Evolutionary conservation across 2,888 invertebrate genomes (phyloP).

Genomic region (Sinhomidia bicolor): DNA sequence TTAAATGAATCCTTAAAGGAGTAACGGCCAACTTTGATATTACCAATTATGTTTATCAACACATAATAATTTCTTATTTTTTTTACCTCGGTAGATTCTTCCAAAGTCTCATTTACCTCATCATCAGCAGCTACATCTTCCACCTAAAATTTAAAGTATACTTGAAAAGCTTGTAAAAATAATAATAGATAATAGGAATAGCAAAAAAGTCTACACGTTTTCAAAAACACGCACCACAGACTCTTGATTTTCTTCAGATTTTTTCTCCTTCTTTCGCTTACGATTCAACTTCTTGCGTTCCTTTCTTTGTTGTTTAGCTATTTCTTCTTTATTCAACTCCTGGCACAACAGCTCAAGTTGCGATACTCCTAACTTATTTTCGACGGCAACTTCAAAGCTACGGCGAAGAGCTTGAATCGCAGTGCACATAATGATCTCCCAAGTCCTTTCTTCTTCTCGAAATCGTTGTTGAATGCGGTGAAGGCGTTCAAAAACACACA

Average conservation of each 20-base stretch:
- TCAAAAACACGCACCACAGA: conserved; percentile 34
- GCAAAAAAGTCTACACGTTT: neutral
- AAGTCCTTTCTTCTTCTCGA: conserved; percentile 96
- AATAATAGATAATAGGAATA: neutral
- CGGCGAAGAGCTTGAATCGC: conserved; percentile 93
- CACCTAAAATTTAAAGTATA: neutral
- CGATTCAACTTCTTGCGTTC: conserved; percentile 93
- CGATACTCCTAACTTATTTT: conserved; percentile 93
- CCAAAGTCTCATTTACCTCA: conserved; percentile 50
- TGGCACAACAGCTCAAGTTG: conserved; percentile 94
- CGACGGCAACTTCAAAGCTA: conserved; percentile 94
- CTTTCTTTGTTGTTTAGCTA: conserved; percentile 91
- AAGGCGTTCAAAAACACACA: conserved; percentile 95
- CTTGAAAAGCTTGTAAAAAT: neutral
- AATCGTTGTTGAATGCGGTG: conserved; percentile 93
- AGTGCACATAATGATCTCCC: conserved; percentile 94
- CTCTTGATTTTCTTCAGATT: conserved; percentile 60
- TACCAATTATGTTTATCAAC: no score
- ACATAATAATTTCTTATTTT: no score
- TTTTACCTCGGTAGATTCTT: conserved; percentile 46
- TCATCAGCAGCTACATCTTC: conserved; percentile 1
- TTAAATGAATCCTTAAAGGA: no score
- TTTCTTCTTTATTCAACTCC: conserved; percentile 93
- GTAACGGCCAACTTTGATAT: no score
- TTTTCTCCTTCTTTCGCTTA: conserved; percentile 86